Evolutionary conservation across 1,140 invertebrate genomes (phyloP), one percentile per base, ranked within the genome.

Genomic region (Eulimnadia texana): DNA sequence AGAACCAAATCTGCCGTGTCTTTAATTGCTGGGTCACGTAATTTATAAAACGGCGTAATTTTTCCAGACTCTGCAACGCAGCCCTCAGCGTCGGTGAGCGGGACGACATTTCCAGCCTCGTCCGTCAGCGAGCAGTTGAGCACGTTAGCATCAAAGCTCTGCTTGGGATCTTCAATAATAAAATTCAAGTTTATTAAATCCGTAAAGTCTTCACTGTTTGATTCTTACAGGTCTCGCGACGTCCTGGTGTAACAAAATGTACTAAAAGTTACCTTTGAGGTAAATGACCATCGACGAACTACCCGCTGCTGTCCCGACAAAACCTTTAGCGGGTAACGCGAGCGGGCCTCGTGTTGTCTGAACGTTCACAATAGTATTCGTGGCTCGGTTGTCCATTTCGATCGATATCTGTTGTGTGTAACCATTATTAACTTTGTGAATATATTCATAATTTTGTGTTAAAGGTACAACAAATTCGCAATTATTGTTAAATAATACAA

Each of bases 31-130:
- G 50, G 42, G 24, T 52, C 60, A 6, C 53, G 51, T 11, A 29
- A 33, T 47, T 61, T 61, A 51, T 61, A 61, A 25, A 61, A 61
- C 11, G 50, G 49, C 25, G 60, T 61, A 16, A 51, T 52, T 22
- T 53, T 53, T n/a, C 53, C 50, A 23, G 22, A 16, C n/a, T 29
- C 25, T 23, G 50, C 19, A 22, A 51, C 27, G 33, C 60, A 61
- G 23, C 60, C 60, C 1, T 61, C 60, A 3, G 27, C 60, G 24
- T 61, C 51, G 13, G 60, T 61, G 20, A 61, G 22, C 3, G 42
- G 20, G 29, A 61, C 23, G 33, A 27, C 42, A 27, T 61, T 51
- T 3, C 50, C 50, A 25, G n/a, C 42, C 28, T 51, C 60, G 23
- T 61, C 29, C n/a, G 42, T 33, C 22, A 52, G 53, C n/a, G 50